These are phyloP conservation scores for Papilio aristodemus DNA, from an alignment of 1,140 invertebrate genomes.

Conservation along the genomic window DNA sequence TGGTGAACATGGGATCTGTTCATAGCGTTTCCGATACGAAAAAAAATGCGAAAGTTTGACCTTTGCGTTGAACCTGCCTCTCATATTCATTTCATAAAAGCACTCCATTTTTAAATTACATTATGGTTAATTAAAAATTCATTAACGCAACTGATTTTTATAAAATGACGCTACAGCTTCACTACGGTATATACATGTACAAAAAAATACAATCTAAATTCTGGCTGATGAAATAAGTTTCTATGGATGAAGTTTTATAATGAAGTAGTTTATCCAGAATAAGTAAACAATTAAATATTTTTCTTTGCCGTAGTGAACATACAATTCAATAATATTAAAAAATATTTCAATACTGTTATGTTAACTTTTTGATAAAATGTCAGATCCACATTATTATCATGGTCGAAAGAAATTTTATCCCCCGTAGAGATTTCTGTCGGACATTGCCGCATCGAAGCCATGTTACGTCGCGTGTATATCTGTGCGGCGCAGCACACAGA, in stretches of 20 bases:
- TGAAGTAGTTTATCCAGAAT: too few species aligned
- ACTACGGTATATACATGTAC: too few species aligned
- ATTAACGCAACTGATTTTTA: not conserved
- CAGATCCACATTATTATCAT: constrained; percentile 62
- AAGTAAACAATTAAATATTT: too few species aligned
- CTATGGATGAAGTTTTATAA: too few species aligned
- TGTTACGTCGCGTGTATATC: constrained; percentile 37
- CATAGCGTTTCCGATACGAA: constrained; percentile 26
- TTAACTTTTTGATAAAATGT: constrained; percentile 8
- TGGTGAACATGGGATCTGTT: constrained; percentile 43
- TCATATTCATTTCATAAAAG: not conserved
- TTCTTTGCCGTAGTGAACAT: too few species aligned
- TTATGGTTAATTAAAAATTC: not conserved
- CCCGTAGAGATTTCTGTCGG: constrained; percentile 71
- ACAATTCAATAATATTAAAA: not conserved
- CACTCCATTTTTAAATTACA: not conserved
- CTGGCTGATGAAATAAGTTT: too few species aligned
- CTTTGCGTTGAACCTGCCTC: not conserved
- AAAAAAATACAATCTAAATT: too few species aligned
- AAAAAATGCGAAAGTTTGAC: constrained; percentile 1
- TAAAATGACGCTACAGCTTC: not conserved
- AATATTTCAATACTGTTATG: not conserved
- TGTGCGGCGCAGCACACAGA: constrained; percentile 36
- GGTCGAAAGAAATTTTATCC: constrained; percentile 71
- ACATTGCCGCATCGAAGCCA: constrained; percentile 57